Evolutionary conservation across 2,797 vertebrate species (phyloP).

Genomic region (Leptodactylus fallax): DNA sequence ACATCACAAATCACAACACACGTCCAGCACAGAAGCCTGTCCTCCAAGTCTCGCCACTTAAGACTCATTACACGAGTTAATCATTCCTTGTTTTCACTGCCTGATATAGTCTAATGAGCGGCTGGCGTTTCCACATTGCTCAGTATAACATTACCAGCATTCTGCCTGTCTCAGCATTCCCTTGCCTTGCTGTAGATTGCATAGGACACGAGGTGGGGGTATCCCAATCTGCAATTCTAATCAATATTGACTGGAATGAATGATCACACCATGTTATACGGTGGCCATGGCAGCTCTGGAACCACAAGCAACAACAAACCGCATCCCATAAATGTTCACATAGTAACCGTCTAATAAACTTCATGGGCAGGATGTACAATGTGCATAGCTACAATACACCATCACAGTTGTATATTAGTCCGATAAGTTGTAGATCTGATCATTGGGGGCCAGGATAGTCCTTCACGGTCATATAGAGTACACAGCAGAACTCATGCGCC

Average conservation of each 20-base stretch:
- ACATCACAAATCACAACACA: not conserved
- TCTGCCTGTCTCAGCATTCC: constrained; percentile 37
- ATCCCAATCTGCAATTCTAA: constrained; percentile 36
- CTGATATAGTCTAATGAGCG: not conserved
- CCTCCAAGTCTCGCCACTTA: not conserved
- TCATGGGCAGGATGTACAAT: no score
- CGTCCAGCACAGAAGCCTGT: not conserved
- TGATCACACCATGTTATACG: not conserved
- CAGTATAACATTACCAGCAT: not conserved
- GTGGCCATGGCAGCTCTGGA: no score
- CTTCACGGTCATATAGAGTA: no score
- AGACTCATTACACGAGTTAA: not conserved
- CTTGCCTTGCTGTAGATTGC: constrained; percentile 27
- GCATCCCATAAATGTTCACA: no score
- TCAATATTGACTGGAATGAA: not conserved
- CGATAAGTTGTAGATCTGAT: no score
- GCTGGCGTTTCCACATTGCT: not conserved
- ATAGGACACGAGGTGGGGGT: not conserved
- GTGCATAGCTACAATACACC: no score
- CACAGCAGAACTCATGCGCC: not conserved
- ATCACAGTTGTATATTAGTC: no score
- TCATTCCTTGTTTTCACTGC: not conserved
- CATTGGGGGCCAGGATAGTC: no score
- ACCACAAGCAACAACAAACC: no score
- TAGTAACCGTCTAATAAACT: no score